phyloP scores from a whole-genome alignment of 2,113 vertebrate genomes.

The Gopherus flavomarginatus region DNA sequence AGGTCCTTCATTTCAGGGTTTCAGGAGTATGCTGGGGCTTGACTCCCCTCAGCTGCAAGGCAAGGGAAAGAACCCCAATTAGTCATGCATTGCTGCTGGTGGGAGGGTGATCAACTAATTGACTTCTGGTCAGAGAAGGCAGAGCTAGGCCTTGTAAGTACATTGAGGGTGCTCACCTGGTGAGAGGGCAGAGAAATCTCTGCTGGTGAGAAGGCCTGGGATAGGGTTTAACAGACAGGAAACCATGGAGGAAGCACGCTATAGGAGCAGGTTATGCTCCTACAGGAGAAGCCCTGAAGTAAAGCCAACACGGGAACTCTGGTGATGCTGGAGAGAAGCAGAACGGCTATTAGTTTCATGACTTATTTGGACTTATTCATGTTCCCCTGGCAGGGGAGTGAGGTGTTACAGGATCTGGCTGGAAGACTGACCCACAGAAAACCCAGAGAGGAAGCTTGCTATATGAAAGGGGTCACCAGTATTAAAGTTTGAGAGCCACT shows the following conservation, averaged over 20 bases:
- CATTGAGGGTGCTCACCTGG: background rate
- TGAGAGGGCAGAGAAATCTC: background rate
- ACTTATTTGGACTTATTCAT: background rate
- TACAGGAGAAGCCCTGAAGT: background rate
- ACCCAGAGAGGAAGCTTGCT: background rate
- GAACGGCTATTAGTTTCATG: background rate
- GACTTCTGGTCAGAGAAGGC: background rate
- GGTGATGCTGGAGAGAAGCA: background rate
- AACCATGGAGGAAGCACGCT: background rate
- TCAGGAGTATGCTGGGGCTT: background rate
- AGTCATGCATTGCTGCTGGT: background rate
- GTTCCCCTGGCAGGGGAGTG: background rate
- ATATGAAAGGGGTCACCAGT: too few species aligned
- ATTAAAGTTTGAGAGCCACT: too few species aligned
- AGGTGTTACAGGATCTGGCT: background rate
- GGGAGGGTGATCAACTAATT: background rate
- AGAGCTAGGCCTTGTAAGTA: background rate
- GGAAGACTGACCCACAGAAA: background rate
- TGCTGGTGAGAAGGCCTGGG: background rate
- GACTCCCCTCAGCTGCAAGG: background rate
- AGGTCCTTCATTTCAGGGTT: background rate
- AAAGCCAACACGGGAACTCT: background rate
- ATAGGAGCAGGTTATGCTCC: background rate
- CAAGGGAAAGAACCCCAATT: background rate
- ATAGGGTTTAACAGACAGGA: background rate